These are phyloP conservation scores for Andrena fulva DNA, from an alignment of 2,888 invertebrate genomes.

Conservation along the genomic window DNA sequence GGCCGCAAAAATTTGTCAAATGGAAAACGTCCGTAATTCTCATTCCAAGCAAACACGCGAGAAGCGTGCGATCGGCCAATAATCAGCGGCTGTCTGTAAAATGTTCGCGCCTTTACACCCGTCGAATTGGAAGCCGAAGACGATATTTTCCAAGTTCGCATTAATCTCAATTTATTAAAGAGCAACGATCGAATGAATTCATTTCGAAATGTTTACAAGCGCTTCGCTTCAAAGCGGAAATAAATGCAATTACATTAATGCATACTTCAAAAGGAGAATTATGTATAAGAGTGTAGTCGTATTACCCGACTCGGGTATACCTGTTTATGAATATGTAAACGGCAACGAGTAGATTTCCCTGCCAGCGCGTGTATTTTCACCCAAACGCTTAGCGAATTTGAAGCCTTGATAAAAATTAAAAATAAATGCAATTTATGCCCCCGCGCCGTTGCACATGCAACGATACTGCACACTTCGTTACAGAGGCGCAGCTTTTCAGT, in stretches of 20 bases:
- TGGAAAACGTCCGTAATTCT: not conserved
- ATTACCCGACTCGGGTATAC: not conserved
- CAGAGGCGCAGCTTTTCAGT: not conserved
- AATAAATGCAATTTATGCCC: not conserved
- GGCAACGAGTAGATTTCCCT: conserved; percentile 2
- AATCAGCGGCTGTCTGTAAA: not conserved
- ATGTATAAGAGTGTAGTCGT: conserved; percentile 3
- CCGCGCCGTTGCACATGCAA: not conserved
- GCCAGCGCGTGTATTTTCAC: not conserved
- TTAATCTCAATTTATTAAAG: not conserved
- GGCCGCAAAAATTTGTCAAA: not conserved
- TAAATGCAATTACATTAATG: conserved; percentile 1
- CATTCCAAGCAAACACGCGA: not conserved
- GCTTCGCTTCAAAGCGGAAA: not conserved
- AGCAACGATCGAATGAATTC: not conserved
- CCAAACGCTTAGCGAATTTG: conserved; percentile 1
- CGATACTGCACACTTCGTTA: not conserved
- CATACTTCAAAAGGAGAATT: not conserved
- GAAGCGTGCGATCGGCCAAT: not conserved
- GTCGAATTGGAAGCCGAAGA: not conserved
- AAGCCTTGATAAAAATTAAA: not conserved
- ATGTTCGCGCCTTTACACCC: not conserved
- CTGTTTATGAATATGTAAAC: conserved; percentile 29
- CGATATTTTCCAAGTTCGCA: not conserved
- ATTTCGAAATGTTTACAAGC: not conserved